Evolutionary conservation across 2,113 vertebrate species (phyloP).

Genomic region (Eulemur rufifrons): DNA sequence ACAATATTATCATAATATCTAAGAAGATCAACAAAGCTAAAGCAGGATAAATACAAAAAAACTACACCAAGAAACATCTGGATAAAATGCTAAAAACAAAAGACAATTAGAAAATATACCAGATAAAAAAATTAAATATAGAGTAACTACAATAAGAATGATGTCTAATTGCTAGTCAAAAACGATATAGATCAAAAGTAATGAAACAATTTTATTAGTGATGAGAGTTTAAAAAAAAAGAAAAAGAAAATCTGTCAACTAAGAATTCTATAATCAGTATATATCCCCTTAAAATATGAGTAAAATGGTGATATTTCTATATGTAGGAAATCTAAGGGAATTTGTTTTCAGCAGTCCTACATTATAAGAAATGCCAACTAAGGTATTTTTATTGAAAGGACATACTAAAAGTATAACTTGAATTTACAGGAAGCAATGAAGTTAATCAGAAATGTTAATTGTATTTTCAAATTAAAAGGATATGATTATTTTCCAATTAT

Average conservation of each 20-base stretch:
- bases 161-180: background rate
- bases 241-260: background rate
- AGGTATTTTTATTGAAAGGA: background rate
- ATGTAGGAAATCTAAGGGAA: background rate
- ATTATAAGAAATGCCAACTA: background rate
- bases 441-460: background rate
- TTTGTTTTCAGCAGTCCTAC: background rate
- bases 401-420: background rate
- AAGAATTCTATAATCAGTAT: background rate
- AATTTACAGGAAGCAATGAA: background rate
- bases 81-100: background rate
- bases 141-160: background rate
- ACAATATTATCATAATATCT: background rate
- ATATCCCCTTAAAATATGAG: background rate
- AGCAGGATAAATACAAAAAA: background rate
- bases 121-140: background rate
- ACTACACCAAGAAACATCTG: too few species aligned
- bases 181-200: background rate
- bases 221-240: background rate
- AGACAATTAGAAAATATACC: background rate
- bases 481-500: background rate
- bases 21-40: background rate
- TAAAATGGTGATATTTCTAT: background rate
- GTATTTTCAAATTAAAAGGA: background rate
- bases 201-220: background rate